Base-by-base conservation (phyloP, 2,113 vertebrate genomes). In the Limanda limanda region DNA sequence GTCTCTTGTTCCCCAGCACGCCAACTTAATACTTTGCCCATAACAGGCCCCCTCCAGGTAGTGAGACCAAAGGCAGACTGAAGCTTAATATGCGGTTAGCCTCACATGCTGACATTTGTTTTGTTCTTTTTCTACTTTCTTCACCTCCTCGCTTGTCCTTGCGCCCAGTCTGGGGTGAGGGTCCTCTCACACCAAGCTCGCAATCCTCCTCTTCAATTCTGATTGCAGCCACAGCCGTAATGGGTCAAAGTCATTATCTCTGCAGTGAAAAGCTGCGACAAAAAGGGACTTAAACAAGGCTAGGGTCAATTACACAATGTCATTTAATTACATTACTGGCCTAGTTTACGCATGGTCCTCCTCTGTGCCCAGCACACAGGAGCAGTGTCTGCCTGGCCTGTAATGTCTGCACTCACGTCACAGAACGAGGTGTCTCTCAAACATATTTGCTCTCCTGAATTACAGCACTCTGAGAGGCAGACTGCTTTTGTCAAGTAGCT, bases 311-410 rank as follows among this genome's bases (percentile, higher is more conserved):
- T 80, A 82, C 74, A 60, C 18, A 17, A 63, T 71, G 82, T 63
- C 71, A 68, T 86, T 86, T 79, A 85, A 87, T 78, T 23, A 63
- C 71, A 88, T 88, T 80, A 81, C 67, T 65, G 23, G 27, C 67
- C 59, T 64, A 21, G 61, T 84, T 77, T 68, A 52, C 2, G 4
- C 35, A n/a, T 57, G 48, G 61, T 64, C 60, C 63, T 52, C 78
- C 71, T 62, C 60, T 25, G 68, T 4, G n/a, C 37, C 4, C 21
- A 4, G 45, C 23, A 1, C 27, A 65, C 24, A 70, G 31, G 61
- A 71, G 51, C 74, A 17, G 47, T 68, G 65, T 3, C 21, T 48
- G 45, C 45, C 61, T 76, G 56, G 66, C 25, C 63, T 23, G 69
- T 74, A 45, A 78, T 83, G 76, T 80, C 55, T 58, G 8, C 21